Percentiles rank a stretch among this genome's conserved stretches.
Evolutionary conservation across 2,888 invertebrate genomes (phyloP).

Genomic region (Leptothorax acervorum): DNA sequence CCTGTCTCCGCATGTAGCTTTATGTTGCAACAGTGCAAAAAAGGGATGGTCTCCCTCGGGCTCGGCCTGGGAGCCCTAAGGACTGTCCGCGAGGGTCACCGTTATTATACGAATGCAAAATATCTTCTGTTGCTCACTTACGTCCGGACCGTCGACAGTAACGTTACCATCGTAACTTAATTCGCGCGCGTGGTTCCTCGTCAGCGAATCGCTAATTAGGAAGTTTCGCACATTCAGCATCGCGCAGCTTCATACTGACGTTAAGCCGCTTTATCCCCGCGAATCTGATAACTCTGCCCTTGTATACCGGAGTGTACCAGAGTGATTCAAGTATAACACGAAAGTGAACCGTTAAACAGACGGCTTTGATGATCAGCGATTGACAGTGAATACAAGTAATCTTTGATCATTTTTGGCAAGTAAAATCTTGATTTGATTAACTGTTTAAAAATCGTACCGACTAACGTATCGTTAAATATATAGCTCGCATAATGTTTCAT

Average conservation of each 20-base stretch:
- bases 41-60: conserved; percentile 71
- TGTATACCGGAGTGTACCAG: neutral
- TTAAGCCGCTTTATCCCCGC: no score
- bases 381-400: conserved; percentile 4
- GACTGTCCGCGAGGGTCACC: conserved; percentile 70
- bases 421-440: neutral
- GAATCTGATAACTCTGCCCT: neutral
- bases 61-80: conserved; percentile 47
- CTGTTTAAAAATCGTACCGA: neutral
- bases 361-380: neutral
- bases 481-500: neutral
- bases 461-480: neutral
- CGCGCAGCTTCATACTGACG: neutral
- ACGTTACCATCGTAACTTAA: conserved; percentile 55
- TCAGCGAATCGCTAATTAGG: conserved; percentile 42
- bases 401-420: neutral
- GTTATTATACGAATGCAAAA: conserved; percentile 80
- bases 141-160: conserved; percentile 72
- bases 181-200: conserved; percentile 4
- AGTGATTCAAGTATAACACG: neutral
- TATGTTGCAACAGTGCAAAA: conserved; percentile 71
- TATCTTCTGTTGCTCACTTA: conserved; percentile 77
- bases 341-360: conserved; percentile 14
- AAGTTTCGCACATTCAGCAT: conserved; percentile 2
- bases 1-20: conserved; percentile 56